Base-by-base conservation (phyloP, 1,140 invertebrate genomes). In the Orchestia grillus region DNA sequence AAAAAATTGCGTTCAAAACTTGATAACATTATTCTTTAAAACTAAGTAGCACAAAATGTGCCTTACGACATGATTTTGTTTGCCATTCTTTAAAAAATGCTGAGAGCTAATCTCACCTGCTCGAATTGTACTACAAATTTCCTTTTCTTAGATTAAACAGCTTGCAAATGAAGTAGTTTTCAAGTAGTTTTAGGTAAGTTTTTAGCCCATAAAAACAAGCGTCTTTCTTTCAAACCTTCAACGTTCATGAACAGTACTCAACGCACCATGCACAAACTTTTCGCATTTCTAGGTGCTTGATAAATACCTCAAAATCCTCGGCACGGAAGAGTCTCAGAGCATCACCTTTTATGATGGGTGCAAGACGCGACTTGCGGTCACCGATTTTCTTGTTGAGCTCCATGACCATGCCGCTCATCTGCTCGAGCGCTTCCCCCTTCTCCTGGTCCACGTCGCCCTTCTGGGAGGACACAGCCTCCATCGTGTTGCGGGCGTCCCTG, bases 281-380 rank as follows among this genome's bases (percentile, higher is more conserved):
- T 23, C 11, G 11, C 11, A 8, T 19, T 77, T 77, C 28, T 28
- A 77, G 62, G 3, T 36, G 15, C 15, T 28, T 23, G 11, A 77
- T 3, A 1, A 77, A 77, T 36, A 3, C 36, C 36, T 77, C 3
- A 77, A 15, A 77, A 8, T 77, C 62, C 62, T 77, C 62, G 62
- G 11, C 62, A 23, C 62, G 11, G 62, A 15, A 77, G 28, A 3
- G 62, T 19, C 62, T 15, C 62, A 36, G 36, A 77, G 28, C 62
- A 4, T 94, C 97, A 98, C 98, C 98, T 97, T 98, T 98, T 90
- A 98, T 98, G 0, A 98, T 97, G 8, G 98, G 98, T 6, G 98
- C 98, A 41, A 98, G 97, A 96, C 98, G 97, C 36, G 97, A 97
- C 97, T 98, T 98, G 96, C 98, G 98, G 42, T 97, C 97, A 0